These are phyloP conservation scores for Magallana gigas DNA, from an alignment of 1,140 invertebrate genomes.

Conservation along the genomic window DNA sequence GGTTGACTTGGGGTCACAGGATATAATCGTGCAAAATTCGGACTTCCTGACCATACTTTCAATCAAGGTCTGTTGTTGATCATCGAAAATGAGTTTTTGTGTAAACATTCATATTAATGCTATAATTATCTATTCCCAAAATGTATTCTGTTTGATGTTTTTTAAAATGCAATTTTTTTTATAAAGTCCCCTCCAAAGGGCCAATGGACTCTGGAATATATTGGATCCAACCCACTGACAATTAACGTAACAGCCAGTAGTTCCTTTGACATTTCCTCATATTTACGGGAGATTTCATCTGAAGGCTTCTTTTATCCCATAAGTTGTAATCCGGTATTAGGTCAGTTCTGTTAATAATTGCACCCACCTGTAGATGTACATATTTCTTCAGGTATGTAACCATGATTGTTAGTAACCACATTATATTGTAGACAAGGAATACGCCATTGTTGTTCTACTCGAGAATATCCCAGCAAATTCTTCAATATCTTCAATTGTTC, in stretches of 20 bases:
- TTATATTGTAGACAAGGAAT: not conserved
- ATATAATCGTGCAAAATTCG: not conserved
- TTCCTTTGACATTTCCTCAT: not conserved
- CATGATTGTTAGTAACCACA: too few species aligned
- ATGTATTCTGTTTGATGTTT: too few species aligned
- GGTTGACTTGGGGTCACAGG: not conserved
- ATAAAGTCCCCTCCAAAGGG: not conserved
- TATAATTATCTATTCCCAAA: too few species aligned
- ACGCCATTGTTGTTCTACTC: not conserved
- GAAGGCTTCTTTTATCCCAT: not conserved
- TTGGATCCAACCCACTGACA: not conserved
- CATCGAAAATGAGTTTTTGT: too few species aligned
- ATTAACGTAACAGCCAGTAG: not conserved
- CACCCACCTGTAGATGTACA: too few species aligned
- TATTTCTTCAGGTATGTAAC: too few species aligned
- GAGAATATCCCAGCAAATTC: not conserved
- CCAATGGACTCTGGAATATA: not conserved
- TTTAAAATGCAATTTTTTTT: not conserved
- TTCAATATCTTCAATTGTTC: not conserved
- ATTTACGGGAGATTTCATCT: not conserved
- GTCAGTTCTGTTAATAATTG: too few species aligned
- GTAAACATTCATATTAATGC: too few species aligned
- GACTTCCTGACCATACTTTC: not conserved
- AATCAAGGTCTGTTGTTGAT: too few species aligned
- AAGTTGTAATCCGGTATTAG: not conserved